phyloP scores from a whole-genome alignment of 2,888 invertebrate genomes.

The Myopa tessellatipennis region DNA sequence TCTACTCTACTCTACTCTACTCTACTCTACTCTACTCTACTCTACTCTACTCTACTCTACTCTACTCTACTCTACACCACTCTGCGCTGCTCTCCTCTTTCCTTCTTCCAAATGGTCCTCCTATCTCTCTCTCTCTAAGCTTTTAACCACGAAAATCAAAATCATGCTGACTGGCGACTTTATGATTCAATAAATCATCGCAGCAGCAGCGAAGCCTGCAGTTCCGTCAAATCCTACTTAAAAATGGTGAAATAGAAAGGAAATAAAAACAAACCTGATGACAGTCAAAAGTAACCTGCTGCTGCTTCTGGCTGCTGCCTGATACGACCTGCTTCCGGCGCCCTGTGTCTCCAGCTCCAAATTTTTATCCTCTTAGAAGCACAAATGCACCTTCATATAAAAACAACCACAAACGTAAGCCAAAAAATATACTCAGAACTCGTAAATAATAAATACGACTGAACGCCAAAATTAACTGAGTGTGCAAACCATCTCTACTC shows the following conservation, averaged over 20 bases:
- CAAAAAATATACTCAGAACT: background rate
- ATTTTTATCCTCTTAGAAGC: background rate
- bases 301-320: background rate
- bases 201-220: constrained; percentile 6
- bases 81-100: background rate
- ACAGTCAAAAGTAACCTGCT: background rate
- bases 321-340: too few relatives aligned
- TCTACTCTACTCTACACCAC: too few relatives aligned
- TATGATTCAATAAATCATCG: constrained; percentile 37
- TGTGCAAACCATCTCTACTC: constrained; percentile 6
- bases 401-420: too few relatives aligned
- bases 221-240: constrained; percentile 9
- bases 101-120: background rate
- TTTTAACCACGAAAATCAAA: background rate
- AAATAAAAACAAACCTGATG: constrained; percentile 25
- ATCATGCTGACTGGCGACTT: background rate
- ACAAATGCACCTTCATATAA: too few relatives aligned
- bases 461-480: constrained; percentile 38
- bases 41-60: too few relatives aligned
- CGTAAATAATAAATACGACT: constrained; percentile 39
- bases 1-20: too few relatives aligned
- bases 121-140: background rate
- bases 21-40: too few relatives aligned
- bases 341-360: background rate
- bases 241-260: constrained; percentile 8